These are phyloP conservation scores for Crocallis elinguaria DNA, from an alignment of 2,888 invertebrate genomes.

Conservation along the genomic window DNA sequence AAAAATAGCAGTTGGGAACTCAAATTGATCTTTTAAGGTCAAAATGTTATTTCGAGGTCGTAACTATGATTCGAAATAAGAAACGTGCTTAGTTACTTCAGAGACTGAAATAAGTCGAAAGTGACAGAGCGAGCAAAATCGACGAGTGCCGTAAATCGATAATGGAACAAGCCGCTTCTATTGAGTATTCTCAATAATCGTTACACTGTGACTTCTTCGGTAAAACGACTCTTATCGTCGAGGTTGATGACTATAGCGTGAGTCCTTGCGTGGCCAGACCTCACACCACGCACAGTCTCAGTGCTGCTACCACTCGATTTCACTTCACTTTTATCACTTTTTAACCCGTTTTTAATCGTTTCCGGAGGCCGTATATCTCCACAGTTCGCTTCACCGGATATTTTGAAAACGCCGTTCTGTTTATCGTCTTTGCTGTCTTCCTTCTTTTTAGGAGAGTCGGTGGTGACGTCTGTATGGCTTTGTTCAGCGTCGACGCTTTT, in stretches of 20 bases:
- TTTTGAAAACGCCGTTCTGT: conserved; percentile 76
- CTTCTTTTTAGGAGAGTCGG: conserved; percentile 71
- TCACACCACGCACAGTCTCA: conserved; percentile 68
- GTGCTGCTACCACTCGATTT: conserved; percentile 70
- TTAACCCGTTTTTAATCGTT: conserved; percentile 63
- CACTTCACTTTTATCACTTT: conserved; percentile 68
- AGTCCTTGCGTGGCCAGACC: conserved; percentile 88
- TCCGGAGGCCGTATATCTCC: conserved; percentile 75
- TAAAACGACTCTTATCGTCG: conserved; percentile 92
- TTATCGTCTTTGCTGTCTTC: conserved; percentile 62
- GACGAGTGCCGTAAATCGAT: not conserved
- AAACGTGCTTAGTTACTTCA: too few species aligned
- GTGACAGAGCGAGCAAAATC: not conserved
- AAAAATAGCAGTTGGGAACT: too few species aligned
- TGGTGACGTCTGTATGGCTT: conserved; percentile 74
- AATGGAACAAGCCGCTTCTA: not conserved
- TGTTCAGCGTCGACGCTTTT: conserved; percentile 73
- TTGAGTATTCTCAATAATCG: not conserved
- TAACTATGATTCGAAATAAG: too few species aligned
- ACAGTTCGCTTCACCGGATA: conserved; percentile 77
- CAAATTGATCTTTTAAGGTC: too few species aligned
- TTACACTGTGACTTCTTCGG: conserved; percentile 86
- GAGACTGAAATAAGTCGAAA: not conserved
- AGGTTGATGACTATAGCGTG: conserved; percentile 92
- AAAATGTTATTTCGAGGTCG: too few species aligned